Evolutionary conservation across 92 coral and sea anemone genomes (phyloP), one percentile per base, ranked within the genome.

Genomic region (Phymanthus crucifer): DNA sequence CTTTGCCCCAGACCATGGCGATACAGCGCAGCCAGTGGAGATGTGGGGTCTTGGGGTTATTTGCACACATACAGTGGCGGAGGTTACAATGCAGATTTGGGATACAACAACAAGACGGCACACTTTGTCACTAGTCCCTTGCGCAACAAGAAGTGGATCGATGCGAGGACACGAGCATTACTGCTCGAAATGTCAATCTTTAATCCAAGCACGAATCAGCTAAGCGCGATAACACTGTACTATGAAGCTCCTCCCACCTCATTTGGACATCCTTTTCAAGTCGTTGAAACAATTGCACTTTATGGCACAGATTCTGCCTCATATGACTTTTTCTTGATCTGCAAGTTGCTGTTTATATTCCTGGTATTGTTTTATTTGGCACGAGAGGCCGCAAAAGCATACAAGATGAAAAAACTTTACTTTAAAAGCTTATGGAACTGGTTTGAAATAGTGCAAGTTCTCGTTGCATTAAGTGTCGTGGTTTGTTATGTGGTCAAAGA

Each of bases 1-100:
- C 85, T 92, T 7, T 92, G 97, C 67, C 97, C 97, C 3, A 84
- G 70, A 45, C 94, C 97, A 24, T 92, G 97, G 97, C 81, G 91
- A 21, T 92, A 92, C 31, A 88, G 76, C 12, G 38, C 90, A 32
- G 87, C 82, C 18, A 47, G 61, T 5, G 66, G 74, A 21, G 71
- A 77, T 66, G 70, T 78, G 19, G 88, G 92, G 38, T 78, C 90
- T 18, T 92, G 88, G 94, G 97, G 92, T 1, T 87, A 84, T 79
- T 90, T 87, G 47, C 66, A 78, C 69, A 31, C 80, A 50, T 93
- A 93, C 70, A 81, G 83, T 32, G 95, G 98, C 46, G 98, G 98
- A 0, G 98, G 98, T 7, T 93, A 88, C 48, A 84, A 84, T 13
- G 93, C 94, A 50, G 90, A 90, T 71, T 58, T 93, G 37, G 98